These are phyloP conservation scores for Lordiphosa mommai DNA, from an alignment of 1,140 invertebrate genomes.

Conservation along the genomic window DNA sequence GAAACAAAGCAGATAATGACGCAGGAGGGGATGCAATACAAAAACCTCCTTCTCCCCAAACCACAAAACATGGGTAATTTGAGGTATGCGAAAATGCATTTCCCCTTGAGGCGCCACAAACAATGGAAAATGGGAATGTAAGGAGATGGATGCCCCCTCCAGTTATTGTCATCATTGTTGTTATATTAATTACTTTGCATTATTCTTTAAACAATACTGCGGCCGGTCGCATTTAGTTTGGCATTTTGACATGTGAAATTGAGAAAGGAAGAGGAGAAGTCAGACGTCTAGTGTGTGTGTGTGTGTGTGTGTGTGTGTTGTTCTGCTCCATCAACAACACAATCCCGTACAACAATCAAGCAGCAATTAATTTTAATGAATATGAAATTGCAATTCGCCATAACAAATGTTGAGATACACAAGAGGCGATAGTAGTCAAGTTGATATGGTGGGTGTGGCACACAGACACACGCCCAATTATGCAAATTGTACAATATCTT, in stretches of 20 bases:
- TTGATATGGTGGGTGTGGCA: constrained; percentile 8
- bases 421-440: constrained; percentile 18
- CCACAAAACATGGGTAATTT: constrained; percentile 20
- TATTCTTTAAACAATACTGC: constrained; percentile 59
- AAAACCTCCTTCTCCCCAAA: constrained; percentile 8
- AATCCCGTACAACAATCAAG: constrained; percentile 18
- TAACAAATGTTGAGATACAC: constrained; percentile 28
- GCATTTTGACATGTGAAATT: constrained; percentile 41
- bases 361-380: constrained; percentile 63
- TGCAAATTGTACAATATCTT: constrained; percentile 25
- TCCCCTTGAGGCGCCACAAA: constrained; percentile 35
- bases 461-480: constrained; percentile 34
- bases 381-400: constrained; percentile 44
- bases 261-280: too few relatives aligned
- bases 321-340: constrained; percentile 7
- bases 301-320: too few relatives aligned
- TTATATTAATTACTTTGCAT: constrained; percentile 71
- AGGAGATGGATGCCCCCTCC: neutral
- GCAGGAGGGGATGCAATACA: constrained; percentile 1
- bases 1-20: too few relatives aligned
- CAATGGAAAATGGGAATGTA: constrained; percentile 17
- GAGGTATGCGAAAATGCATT: constrained; percentile 38
- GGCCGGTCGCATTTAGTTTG: constrained; percentile 26
- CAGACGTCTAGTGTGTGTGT: too few relatives aligned
- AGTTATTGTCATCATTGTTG: constrained; percentile 10